Base-by-base conservation (phyloP, 2,797 vertebrate genomes). In the Aeoliscus strigatus region DNA sequence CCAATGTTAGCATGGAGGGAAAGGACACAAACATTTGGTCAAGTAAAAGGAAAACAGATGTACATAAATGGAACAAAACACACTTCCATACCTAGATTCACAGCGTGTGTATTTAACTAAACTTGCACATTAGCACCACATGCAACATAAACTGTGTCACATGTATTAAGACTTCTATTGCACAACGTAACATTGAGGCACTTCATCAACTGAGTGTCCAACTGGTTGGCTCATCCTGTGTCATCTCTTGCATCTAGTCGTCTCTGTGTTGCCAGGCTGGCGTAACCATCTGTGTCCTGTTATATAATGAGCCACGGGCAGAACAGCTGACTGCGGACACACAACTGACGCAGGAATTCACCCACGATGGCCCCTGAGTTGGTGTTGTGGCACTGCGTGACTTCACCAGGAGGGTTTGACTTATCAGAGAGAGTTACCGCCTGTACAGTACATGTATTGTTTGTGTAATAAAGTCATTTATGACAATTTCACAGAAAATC, bases 321-420 rank as follows among this genome's bases (percentile, higher is more conserved):
- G 15, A 58, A 38, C 65, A 69, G 66, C 75, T 69, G 75, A 71
- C 50, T 56, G 32, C 33, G 38, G 37, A 59, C 41, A 39, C 33
- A 51, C 8, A 53, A 56, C 44, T 60, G 52, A 57, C 5, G 36
- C 37, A 62, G 59, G 39, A 46, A 46, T 59, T 53, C 62, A 59
- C 51, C 69, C 60, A 28, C 1, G 26, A 12, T 14, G 69, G 45
- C 60, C 66, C 53, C 62, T 11, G 39, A 30, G 44, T 42, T 31
- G 32, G 53, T 17, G 31, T 43, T 32, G 41, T 13, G 25, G 56
- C 64, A 58, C 42, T 25, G 42, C 12, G 27, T 46, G 49, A 60
- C 60, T 53, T 69, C 67, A 55, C 27, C 52, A 5, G 12, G 2
- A 6, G 13, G 14, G 26, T n/a, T 9, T n/a, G 14, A 11, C 7